These are phyloP conservation scores for Mormoops blainvillei DNA, from an alignment of 2,113 vertebrate genomes.

Conservation along the genomic window DNA sequence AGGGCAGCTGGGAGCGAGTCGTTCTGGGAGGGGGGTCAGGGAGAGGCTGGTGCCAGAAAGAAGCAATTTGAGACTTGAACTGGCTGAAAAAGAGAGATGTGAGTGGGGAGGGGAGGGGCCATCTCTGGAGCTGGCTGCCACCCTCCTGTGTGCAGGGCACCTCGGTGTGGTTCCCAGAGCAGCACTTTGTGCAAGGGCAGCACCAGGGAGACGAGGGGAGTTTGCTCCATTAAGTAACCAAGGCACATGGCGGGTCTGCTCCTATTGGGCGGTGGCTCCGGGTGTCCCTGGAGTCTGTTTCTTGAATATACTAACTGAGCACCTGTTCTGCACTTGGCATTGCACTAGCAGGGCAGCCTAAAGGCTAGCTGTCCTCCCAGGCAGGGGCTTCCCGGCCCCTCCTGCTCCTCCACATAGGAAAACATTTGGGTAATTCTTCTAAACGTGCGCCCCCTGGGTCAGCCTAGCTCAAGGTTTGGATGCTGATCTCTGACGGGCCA, in stretches of 20 bases:
- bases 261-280: accelerated
- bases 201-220: background rate
- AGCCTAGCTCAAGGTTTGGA: background rate
- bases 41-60: background rate
- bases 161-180: background rate
- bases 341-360: background rate
- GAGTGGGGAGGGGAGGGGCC: background rate
- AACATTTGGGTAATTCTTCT: background rate
- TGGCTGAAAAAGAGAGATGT: background rate
- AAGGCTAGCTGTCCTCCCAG: background rate
- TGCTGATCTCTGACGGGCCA: background rate
- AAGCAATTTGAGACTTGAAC: background rate
- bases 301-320: background rate
- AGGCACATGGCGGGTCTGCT: background rate
- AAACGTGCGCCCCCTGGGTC: background rate
- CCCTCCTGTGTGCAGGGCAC: background rate
- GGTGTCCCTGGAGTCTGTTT: background rate
- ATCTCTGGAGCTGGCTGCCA: background rate
- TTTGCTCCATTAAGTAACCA: background rate
- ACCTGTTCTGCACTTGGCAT: background rate
- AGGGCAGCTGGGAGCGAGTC: background rate
- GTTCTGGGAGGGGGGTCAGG: background rate
- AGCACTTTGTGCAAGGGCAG: background rate
- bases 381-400: background rate
- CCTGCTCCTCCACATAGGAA: background rate